Evolutionary conservation across 2,888 invertebrate species (phyloP), one percentile per base, ranked within the genome.

Genomic region (Micoletzkya japonica): DNA sequence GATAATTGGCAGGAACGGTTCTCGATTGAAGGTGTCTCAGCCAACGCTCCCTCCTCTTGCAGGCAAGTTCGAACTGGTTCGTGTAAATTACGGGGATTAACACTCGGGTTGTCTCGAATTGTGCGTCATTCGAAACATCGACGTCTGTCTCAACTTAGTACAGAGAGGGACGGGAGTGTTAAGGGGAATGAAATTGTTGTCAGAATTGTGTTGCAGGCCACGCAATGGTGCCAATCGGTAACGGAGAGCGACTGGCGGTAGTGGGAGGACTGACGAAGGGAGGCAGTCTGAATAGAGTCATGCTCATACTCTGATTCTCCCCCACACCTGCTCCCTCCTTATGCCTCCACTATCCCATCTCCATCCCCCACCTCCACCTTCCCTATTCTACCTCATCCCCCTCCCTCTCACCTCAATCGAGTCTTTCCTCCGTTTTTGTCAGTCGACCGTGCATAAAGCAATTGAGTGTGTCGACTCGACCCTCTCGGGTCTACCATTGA

Each of bases 151-250:
- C n/a, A n/a, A n/a, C n/a, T n/a, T n/a, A n/a, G n/a, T n/a, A n/a
- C n/a, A n/a, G n/a, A n/a, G n/a, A n/a, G n/a, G n/a, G n/a, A n/a
- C n/a, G n/a, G n/a, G n/a, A n/a, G n/a, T n/a, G n/a, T n/a, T 14
- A 44, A 44, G 10, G 20, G 24, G 54, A 54, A 54, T 54, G 7
- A 10, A 54, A 24, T 54, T 54, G 20, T 20, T 20, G 17, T 24
- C 10, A 10, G 26, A 54, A 28, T 60, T 4, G 10, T 1, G 10
- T 34, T 64, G 6, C 37, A 68, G 68, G 68, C 34, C 68, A 68
- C 24, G 37, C 68, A 1, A 58, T 68, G 20, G 50, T 68, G 20
- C 68, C 68, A 32, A 58, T 68, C 32, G 44, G 32, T 32, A 34
- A 50, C 2, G 34, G 68, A 0, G 52, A 68, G 30, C 30, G 36